Evolutionary conservation across 2,888 invertebrate genomes (phyloP), one percentile per base, ranked within the genome.

Genomic region (Drosophila histrio): DNA sequence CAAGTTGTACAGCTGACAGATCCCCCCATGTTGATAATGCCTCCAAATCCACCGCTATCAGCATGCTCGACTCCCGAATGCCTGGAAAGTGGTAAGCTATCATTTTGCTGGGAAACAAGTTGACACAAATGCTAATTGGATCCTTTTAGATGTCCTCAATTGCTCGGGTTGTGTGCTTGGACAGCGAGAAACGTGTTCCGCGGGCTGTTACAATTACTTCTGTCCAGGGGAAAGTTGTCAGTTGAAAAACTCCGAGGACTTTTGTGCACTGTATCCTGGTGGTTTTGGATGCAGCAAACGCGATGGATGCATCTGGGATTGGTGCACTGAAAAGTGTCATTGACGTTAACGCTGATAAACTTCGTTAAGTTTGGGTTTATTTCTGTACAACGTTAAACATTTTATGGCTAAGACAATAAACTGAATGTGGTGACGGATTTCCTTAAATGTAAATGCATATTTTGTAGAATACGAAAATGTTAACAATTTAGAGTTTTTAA

Each of bases 291-390:
- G 89, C 46, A 78, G 54, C 4, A 53, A 60, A 19, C 34, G 38
- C 8, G 77, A 86, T 57, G 90, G 89, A 2, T 89, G 90, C 44
- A 60, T 87, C 11, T 88, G 88, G 87, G 61, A 83, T 28, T 89
- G 89, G 89, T 90, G 89, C 41, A 64, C 28, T 8, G 52, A 67
- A 11, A 75, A 70, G 9, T 81, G 75, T 21, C 30, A 30, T 11
- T 24, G 11, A 57, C 24, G 6, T 13, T 17, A 32, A 8, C 22
- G 30, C 1, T 30, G 3, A 32, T 3, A 11, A 11, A 32, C 4
- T 17, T 22, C 2, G 3, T 3, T 28, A 28, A 52, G 7, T 5
- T 3, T 47, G 3, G 2, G 0, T 15, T 9, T 43, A 17, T 36
- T 9, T 4, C 17, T 38, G 36, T 38, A 19, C 15, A 2, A 17